Conservation (phyloP, 2,113 vertebrate species). For the Raja brachyura region DNA sequence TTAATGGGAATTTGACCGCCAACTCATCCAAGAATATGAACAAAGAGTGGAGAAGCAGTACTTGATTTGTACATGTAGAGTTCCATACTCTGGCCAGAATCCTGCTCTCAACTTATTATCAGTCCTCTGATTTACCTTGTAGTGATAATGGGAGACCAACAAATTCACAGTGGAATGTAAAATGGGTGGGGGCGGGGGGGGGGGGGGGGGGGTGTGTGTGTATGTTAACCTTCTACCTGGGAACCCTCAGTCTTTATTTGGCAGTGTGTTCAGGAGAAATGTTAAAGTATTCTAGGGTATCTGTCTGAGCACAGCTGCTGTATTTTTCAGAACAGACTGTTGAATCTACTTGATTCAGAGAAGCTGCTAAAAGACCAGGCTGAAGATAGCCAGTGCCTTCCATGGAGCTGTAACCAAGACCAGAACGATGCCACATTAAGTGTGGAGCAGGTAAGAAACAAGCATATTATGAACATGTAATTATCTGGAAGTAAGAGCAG, state of each 20-base stretch:
- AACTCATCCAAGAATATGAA: not conserved
- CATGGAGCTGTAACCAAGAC: not conserved
- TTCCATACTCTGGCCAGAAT: not conserved
- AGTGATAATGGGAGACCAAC: no score
- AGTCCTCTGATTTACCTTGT: not conserved
- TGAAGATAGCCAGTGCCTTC: not conserved
- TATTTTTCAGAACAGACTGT: not conserved
- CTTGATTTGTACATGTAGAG: not conserved
- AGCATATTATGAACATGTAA: not conserved
- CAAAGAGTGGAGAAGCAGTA: not conserved
- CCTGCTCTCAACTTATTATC: not conserved
- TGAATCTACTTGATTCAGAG: not conserved
- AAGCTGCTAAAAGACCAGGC: not conserved
- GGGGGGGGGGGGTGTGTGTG: no score
- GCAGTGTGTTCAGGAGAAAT: not conserved
- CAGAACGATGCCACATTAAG: not conserved
- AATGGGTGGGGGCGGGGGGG: no score
- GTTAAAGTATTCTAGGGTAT: no score
- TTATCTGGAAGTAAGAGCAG: not conserved
- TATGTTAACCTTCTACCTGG: no score
- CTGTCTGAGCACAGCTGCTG: not conserved
- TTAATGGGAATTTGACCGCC: not conserved
- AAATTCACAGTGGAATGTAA: no score
- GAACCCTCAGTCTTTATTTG: no score
- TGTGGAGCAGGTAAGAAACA: constrained; percentile 17